These are phyloP conservation scores for Diorhabda elongata DNA, from an alignment of 1,140 invertebrate genomes.

Conservation along the genomic window DNA sequence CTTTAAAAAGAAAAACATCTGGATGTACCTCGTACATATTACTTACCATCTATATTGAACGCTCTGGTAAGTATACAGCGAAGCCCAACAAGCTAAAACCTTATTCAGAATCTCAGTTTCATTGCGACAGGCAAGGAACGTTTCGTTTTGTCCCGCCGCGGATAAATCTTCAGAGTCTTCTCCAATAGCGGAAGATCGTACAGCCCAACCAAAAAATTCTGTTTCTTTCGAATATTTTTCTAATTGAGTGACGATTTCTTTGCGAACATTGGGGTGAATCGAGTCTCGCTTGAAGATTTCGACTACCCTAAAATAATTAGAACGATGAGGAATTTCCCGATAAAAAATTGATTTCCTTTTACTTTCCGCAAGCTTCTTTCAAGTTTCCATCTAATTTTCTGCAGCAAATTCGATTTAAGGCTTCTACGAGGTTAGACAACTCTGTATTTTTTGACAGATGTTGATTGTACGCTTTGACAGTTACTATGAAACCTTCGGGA, in stretches of 20 bases:
- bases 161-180: conserved; percentile 76
- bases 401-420: conserved; percentile 38
- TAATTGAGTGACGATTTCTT: conserved; percentile 18
- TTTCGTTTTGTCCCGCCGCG: conserved; percentile 81
- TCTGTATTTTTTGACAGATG: conserved; percentile 33
- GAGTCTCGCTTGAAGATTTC: conserved; percentile 30
- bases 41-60: conserved; percentile 65
- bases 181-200: conserved; percentile 46
- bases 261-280: conserved; percentile 26
- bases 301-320: conserved; percentile 33
- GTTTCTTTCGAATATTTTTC: conserved; percentile 15
- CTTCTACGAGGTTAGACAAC: conserved; percentile 30
- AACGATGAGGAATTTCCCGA: not conserved
- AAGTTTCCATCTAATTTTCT: conserved; percentile 29
- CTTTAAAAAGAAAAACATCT: no score
- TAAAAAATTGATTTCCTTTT: conserved; percentile 6
- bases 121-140: conserved; percentile 61
- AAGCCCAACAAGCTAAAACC: conserved; percentile 73
- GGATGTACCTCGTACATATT: not conserved
- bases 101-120: conserved; percentile 54
- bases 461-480: conserved; percentile 30
- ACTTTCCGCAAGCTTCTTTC: conserved; percentile 38
- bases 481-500: conserved; percentile 38
- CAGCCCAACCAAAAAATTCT: conserved; percentile 32
- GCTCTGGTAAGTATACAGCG: conserved; percentile 69